Percentiles rank a stretch among this genome's conserved stretches.
These are phyloP conservation scores for Laterallus jamaicensis DNA, from an alignment of 2,113 vertebrate species.

Conservation along the genomic window DNA sequence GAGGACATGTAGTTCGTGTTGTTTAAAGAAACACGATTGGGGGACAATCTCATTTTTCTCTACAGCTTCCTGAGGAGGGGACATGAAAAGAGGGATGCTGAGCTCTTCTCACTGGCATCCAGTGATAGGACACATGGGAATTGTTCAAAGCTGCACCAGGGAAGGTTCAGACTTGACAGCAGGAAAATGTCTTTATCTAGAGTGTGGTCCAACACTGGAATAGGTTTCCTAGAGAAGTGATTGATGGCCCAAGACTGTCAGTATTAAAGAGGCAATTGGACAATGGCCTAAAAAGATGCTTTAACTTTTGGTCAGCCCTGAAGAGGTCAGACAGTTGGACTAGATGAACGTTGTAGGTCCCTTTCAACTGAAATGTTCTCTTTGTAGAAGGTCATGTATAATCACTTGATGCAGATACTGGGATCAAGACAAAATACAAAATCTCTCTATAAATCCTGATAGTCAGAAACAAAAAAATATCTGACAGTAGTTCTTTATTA, in stretches of 20 bases:
- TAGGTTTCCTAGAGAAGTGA: background rate
- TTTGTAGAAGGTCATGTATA: background rate
- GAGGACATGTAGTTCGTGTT: no score
- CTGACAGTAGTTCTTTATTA: background rate
- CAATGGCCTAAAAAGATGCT: background rate
- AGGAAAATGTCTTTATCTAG: background rate
- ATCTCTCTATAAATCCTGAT: background rate
- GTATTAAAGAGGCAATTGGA: background rate
- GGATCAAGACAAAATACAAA: background rate
- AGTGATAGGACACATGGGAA: background rate
- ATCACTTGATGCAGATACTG: background rate
- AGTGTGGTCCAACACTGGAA: background rate
- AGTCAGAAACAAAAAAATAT: background rate
- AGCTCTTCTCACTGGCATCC: background rate
- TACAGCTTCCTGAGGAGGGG: background rate
- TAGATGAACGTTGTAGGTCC: fast-evolving
- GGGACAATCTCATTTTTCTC: background rate
- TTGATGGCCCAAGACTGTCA: fast-evolving
- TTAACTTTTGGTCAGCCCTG: background rate
- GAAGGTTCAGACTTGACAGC: background rate
- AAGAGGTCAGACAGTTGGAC: background rate
- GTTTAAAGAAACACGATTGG: no score
- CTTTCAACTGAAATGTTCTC: background rate
- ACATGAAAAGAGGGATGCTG: background rate
- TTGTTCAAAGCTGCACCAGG: background rate